phyloP scores from a whole-genome alignment of 2,113 vertebrate genomes.

The Tylochromis polylepis region DNA sequence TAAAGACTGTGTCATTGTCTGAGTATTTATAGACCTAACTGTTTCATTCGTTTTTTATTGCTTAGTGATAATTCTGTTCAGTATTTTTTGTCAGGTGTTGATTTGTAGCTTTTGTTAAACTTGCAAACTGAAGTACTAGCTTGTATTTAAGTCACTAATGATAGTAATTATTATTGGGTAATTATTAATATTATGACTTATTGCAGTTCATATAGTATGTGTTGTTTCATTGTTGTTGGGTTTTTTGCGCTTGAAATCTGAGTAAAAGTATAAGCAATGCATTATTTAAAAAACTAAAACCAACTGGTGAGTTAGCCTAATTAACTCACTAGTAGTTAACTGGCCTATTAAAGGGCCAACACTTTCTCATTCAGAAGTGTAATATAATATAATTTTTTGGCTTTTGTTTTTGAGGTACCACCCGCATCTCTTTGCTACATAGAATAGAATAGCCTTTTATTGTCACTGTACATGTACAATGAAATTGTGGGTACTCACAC shows the following conservation, averaged over 20 bases:
- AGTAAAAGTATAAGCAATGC: background rate
- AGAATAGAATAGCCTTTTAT: background rate
- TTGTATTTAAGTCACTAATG: background rate
- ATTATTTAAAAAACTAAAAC: background rate
- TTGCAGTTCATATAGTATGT: background rate
- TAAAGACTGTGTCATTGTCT: accelerated
- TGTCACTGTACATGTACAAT: too few species aligned
- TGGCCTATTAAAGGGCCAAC: background rate
- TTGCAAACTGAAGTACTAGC: background rate
- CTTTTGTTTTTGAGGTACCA: background rate
- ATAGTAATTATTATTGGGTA: background rate
- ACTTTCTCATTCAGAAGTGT: background rate
- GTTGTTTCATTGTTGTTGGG: background rate
- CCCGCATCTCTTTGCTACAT: background rate
- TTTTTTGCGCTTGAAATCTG: background rate
- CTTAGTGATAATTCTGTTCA: background rate
- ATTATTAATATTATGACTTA: background rate
- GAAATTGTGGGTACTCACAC: background rate
- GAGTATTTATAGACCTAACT: background rate
- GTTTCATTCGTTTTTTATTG: background rate
- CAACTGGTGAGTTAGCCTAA: background rate
- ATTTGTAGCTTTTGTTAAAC: background rate
- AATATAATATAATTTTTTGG: background rate
- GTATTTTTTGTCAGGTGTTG: background rate
- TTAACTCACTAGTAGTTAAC: background rate